Percentiles rank a stretch among this genome's conserved stretches.
Evolutionary conservation across 2,113 vertebrate species (phyloP).

Genomic region (Channa argus): DNA sequence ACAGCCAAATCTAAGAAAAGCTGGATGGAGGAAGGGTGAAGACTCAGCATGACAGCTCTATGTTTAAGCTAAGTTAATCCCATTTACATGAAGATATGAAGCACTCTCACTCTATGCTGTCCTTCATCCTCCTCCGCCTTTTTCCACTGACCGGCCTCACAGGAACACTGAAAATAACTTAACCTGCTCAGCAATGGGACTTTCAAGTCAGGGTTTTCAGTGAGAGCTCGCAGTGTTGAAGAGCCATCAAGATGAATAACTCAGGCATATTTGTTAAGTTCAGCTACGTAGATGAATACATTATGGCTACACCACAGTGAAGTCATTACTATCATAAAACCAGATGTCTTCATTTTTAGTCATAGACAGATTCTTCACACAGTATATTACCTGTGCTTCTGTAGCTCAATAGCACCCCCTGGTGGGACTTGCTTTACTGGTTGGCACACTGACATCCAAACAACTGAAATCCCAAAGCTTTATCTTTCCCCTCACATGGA

Average conservation of each 20-base stretch:
- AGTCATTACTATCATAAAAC: conserved; percentile 77
- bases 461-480: conserved; percentile 65
- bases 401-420: conserved; percentile 87
- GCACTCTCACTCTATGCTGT: conserved; percentile 48
- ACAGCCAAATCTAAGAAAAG: conserved; percentile 13
- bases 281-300: conserved; percentile 57
- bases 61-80: conserved; percentile 31
- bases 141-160: conserved; percentile 79
- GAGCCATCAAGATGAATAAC: conserved; percentile 42
- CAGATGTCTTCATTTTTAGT: conserved; percentile 79
- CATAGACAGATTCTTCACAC: conserved; percentile 69
- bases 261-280: conserved; percentile 48
- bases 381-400: conserved; percentile 42
- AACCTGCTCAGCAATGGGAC: conserved; percentile 81
- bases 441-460: conserved; percentile 75
- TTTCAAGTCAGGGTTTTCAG: conserved; percentile 74
- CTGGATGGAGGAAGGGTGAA: conserved; percentile 18
- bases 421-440: conserved; percentile 73
- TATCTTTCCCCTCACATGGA: conserved; percentile 59
- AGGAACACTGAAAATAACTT: conserved; percentile 84
- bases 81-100: conserved; percentile 64
- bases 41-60: conserved; percentile 30
- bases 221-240: conserved; percentile 59
- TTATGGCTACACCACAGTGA: conserved; percentile 60
- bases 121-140: conserved; percentile 55